These are phyloP conservation scores for Eurois occulta DNA, from an alignment of 2,888 invertebrate genomes.

Conservation along the genomic window DNA sequence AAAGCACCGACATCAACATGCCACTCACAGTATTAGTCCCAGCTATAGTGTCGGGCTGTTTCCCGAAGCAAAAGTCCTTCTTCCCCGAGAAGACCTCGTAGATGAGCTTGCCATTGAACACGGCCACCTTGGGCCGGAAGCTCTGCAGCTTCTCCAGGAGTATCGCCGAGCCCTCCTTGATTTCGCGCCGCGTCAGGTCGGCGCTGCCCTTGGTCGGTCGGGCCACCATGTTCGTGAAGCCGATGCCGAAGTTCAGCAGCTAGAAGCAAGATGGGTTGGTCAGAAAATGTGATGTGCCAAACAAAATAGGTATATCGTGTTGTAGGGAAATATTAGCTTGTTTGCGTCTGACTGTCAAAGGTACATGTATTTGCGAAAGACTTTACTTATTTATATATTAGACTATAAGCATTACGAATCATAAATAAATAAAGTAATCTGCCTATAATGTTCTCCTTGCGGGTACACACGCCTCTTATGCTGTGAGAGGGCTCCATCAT, in stretches of 20 bases:
- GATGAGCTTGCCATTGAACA: conserved; percentile 99
- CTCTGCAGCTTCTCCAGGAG: conserved; percentile 97
- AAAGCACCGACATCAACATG: neutral
- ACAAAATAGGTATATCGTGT: neutral
- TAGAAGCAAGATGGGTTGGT: conserved; percentile 65
- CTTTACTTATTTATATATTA: too few species aligned
- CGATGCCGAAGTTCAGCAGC: conserved; percentile 97
- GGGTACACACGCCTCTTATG: neutral
- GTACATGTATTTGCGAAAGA: too few species aligned
- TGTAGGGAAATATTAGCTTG: neutral
- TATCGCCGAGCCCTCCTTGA: conserved; percentile 97
- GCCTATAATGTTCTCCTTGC: too few species aligned
- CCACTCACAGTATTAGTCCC: conserved; percentile 97
- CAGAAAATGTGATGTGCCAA: neutral
- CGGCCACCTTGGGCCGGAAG: conserved; percentile 98
- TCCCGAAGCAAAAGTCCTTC: conserved; percentile 99
- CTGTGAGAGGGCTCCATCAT: neutral
- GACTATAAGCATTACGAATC: too few species aligned
- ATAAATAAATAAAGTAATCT: too few species aligned
- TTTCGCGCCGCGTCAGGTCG: conserved; percentile 98
- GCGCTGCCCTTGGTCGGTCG: conserved; percentile 99
- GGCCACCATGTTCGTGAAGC: conserved; percentile 99
- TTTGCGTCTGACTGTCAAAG: neutral
- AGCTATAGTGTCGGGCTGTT: conserved; percentile 97
- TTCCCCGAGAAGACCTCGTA: conserved; percentile 99